Percentiles rank a stretch among this genome's conserved stretches.
These are phyloP conservation scores for Cerastis leucographa DNA, from an alignment of 2,888 invertebrate genomes.

Conservation along the genomic window DNA sequence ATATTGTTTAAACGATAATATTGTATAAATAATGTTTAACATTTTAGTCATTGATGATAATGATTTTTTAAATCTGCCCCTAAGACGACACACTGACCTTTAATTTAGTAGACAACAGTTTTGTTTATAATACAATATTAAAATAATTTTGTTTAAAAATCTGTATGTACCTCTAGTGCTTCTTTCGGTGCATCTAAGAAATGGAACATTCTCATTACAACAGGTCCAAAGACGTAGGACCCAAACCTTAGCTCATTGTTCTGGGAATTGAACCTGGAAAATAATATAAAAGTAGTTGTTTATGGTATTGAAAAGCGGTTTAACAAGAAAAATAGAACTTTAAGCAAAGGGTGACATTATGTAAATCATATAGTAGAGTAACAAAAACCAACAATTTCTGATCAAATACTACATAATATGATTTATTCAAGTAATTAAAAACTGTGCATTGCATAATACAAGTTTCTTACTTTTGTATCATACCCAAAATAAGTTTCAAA, in stretches of 20 bases:
- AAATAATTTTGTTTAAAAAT: neutral
- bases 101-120: neutral
- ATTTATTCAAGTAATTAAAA: slow-evolving; percentile 3
- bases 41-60: neutral
- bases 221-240: slow-evolving; percentile 95
- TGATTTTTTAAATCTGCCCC: too few species aligned
- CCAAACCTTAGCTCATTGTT: slow-evolving; percentile 94
- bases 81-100: too few species aligned
- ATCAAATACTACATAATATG: neutral
- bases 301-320: neutral
- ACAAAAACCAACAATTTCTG: neutral
- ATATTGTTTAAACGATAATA: neutral
- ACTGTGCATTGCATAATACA: neutral
- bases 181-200: slow-evolving; percentile 92
- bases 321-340: neutral
- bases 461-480: slow-evolving; percentile 92
- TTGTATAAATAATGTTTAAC: neutral
- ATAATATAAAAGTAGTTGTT: neutral
- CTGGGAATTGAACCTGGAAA: slow-evolving; percentile 92
- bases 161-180: slow-evolving; percentile 89
- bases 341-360: neutral
- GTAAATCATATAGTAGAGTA: neutral
- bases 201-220: slow-evolving; percentile 95
- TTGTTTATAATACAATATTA: neutral
- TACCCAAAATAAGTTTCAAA: slow-evolving; percentile 91